Conservation (phyloP, 2,888 invertebrate genomes). For the Hypercompe scribonia region DNA sequence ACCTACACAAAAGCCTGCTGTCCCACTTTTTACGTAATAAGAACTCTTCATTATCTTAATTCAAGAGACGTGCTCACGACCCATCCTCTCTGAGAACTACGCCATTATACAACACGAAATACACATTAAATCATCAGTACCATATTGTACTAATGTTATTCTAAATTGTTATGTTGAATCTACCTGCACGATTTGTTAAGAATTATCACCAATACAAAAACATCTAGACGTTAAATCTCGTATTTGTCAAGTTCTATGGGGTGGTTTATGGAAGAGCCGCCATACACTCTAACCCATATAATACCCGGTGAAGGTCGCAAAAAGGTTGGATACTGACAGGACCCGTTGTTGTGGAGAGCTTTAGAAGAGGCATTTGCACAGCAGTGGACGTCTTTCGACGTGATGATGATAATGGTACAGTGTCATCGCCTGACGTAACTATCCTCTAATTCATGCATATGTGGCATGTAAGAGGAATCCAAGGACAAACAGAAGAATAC, state of each 20-base stretch:
- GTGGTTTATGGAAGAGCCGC: background rate
- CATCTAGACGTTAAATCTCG: background rate
- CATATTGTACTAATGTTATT: background rate
- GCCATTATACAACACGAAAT: constrained; percentile 13
- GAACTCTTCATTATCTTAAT: constrained; percentile 11
- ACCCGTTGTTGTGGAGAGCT: no score
- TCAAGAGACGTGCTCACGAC: constrained; percentile 17
- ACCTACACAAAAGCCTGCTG: background rate
- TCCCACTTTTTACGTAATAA: background rate
- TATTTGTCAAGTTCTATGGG: background rate
- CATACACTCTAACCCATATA: no score
- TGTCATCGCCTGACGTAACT: no score
- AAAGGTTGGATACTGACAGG: no score
- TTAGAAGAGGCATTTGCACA: no score
- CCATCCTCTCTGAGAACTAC: background rate
- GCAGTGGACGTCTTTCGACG: no score
- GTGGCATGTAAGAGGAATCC: no score
- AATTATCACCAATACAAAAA: background rate
- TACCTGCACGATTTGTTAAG: background rate
- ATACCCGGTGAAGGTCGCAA: no score
- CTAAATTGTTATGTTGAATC: background rate
- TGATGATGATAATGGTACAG: background rate
- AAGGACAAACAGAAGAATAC: no score
- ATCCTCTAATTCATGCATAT: no score
- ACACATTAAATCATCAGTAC: constrained; percentile 7